Conservation (phyloP, 1,140 invertebrate species). For the Drosophila pseudoobscura region DNA sequence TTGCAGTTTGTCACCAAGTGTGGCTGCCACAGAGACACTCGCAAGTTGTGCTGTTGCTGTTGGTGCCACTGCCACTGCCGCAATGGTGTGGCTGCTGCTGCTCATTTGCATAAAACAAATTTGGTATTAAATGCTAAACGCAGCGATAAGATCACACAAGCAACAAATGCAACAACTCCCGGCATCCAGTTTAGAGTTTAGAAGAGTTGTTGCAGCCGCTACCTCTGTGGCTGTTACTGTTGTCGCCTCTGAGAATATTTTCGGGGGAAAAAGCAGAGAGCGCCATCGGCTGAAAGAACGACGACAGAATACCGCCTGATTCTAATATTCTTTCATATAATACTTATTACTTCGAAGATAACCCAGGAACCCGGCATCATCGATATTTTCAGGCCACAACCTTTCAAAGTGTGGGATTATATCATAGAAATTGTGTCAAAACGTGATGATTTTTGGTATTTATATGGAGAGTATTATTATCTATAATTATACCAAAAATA, state of each 20-base stretch:
- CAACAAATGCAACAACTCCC: constrained; percentile 19
- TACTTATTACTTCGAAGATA: too few relatives aligned
- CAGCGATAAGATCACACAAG: constrained; percentile 67
- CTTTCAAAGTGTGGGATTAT: too few relatives aligned
- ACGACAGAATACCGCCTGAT: too few relatives aligned
- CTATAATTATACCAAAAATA: too few relatives aligned
- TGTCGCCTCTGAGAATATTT: constrained; percentile 58
- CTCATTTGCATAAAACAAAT: constrained; percentile 83
- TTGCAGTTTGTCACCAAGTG: constrained; percentile 3
- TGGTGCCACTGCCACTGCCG: constrained; percentile 28
- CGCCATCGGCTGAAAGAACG: too few relatives aligned
- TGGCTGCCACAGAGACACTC: constrained; percentile 19
- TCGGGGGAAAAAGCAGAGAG: constrained; percentile 46
- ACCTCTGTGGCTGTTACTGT: background rate
- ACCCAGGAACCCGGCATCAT: too few relatives aligned
- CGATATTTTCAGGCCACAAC: too few relatives aligned
- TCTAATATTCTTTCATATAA: too few relatives aligned
- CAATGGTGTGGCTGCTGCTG: constrained; percentile 29
- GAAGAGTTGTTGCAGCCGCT: constrained; percentile 15
- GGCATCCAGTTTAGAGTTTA: constrained; percentile 39
- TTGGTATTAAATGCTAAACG: constrained; percentile 80
- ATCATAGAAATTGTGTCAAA: too few relatives aligned
- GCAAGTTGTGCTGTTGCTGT: constrained; percentile 50
- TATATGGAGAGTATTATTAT: too few relatives aligned
- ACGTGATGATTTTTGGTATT: too few relatives aligned